Evolutionary conservation across 2,888 invertebrate species (phyloP), one percentile per base, ranked within the genome.

Genomic region (Polyploca ridens): DNA sequence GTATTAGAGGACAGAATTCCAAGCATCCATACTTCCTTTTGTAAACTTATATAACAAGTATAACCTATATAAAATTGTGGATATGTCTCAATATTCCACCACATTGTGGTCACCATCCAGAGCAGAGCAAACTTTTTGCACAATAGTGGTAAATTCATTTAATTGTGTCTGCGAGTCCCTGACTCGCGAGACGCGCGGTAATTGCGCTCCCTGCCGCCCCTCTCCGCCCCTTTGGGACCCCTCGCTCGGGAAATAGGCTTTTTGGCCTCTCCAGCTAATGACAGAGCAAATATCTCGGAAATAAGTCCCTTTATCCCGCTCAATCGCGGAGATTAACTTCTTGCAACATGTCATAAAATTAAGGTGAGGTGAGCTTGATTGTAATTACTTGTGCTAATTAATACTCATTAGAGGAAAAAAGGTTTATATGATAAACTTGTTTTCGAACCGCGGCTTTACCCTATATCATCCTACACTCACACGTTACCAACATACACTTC

Each of bases 81-180:
- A 27, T 46, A 46, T 49, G 5, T 49, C 6, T 16, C 16, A 5
- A n/a, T 46, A 5, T 46, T 46, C n/a, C 5, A 11, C 4, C 4
- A 7, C n/a, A 33, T 3, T 62, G 70, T 86, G 81, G 89, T 72
- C 78, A 80, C 82, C 19, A 3, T 54, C 61, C 74, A 76, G 75
- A 72, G 75, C 67, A 76, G 74, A 77, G 78, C 77, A 72, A 74
- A 69, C 86, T 91, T 92, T 92, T 92, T 91, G 86, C 27, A 77
- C 66, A 66, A 68, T 66, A 68, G 67, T 73, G 80, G 85, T 88
- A 87, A 91, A 92, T 93, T 92, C 85, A 87, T 77, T 88, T 92
- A 92, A 93, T 92, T 90, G 86, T 86, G 88, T 89, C 90, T 89
- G 84, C 85, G 86, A 86, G 85, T 84, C 85, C 84, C 78, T 76